Evolutionary conservation across 2,888 invertebrate species (phyloP), one percentile per base, ranked within the genome.

Genomic region (Glyphotaelius pellucidus): DNA sequence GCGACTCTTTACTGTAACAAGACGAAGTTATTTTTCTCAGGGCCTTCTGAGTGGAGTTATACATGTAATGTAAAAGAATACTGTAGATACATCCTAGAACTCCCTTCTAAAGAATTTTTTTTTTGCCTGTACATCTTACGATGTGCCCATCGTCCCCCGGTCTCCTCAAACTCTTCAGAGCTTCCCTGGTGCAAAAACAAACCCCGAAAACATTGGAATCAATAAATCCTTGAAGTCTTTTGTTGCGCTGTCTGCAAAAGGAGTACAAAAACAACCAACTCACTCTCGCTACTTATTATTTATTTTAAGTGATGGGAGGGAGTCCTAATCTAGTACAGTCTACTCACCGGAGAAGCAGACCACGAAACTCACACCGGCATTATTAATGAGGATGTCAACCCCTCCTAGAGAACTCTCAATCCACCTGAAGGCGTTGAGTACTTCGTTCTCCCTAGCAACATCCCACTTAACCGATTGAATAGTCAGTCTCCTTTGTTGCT

Each of bases 121-220:
- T 83, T 94, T 97, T 97, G 92, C 92, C 92, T 92, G 81, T 92
- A 92, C 7, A 92, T 90, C 38, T 92, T 9, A 92, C 89, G n/a
- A 92, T 93, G n/a, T 93, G 91, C 3, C 93, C 92, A 90, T 92
- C 35, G 32, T 91, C 91, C 31, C 91, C 92, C 14, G 92, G 90
- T 42, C 90, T 89, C 80, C 92, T 90, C 93, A 92, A 97, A 0
- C 95, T 95, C 91, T 95, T 95, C 0, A 96, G 94, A 0, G 96
- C 95, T 94, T 97, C 97, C 85, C 96, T 95, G 3, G 96, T 95
- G 93, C 97, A 96, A 19, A 97, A 95, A 67, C 96, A 95, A 1
- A 96, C 94, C 0, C 96, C 97, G 38, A 97, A 94, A 0, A 97
- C 96, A 94, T 97, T 97, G 1, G 96, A 94, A 31, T 96, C 95